Conservation (phyloP, 2,797 vertebrate species). For the Phataginus tetradactyla region DNA sequence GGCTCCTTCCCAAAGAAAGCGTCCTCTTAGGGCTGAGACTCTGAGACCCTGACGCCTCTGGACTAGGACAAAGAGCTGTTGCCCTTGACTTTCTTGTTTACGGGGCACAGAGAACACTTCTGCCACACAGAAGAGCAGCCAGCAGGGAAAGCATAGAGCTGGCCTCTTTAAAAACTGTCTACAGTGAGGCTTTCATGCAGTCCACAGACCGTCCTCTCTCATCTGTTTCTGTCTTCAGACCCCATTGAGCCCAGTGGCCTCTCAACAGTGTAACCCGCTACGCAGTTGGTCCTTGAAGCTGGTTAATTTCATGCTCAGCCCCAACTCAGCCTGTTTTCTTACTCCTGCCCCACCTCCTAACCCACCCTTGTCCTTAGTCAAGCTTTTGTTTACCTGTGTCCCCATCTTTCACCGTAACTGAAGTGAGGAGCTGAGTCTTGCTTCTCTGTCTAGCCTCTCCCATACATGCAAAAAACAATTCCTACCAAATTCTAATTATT, state of each 20-base stretch:
- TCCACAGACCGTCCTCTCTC: no score
- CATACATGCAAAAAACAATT: not conserved
- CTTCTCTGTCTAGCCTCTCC: not conserved
- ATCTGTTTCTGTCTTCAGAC: not conserved
- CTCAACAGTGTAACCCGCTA: not conserved
- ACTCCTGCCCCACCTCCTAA: accelerated
- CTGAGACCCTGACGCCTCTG: not conserved
- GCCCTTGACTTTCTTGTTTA: not conserved
- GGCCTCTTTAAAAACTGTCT: not conserved
- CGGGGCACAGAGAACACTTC: not conserved
- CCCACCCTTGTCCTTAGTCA: not conserved
- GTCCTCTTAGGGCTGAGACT: not conserved
- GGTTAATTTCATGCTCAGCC: not conserved
- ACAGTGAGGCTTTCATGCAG: accelerated
- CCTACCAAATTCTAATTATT: not conserved
- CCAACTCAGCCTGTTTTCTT: not conserved
- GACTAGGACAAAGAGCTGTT: not conserved
- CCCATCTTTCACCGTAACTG: not conserved
- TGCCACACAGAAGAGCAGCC: not conserved
- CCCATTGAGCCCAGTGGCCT: not conserved
- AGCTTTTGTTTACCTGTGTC: not conserved
- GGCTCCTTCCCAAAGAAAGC: not conserved
- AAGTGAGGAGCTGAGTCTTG: not conserved
- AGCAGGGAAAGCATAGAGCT: not conserved
- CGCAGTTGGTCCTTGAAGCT: no score